These are phyloP conservation scores for Argyresthia albistria DNA, from an alignment of 2,888 invertebrate genomes.

Conservation along the genomic window DNA sequence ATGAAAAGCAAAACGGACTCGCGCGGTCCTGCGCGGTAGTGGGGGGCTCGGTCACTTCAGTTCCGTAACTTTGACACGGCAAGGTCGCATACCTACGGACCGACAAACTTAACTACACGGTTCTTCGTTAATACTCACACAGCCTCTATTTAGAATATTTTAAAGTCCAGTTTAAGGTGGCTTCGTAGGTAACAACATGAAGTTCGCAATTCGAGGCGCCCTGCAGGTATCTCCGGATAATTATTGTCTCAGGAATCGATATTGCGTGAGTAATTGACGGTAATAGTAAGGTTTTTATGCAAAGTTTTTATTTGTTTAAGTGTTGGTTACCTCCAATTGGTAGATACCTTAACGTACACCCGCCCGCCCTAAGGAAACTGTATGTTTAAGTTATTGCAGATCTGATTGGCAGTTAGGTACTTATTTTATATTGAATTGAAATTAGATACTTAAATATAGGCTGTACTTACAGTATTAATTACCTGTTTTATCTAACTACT, in stretches of 20 bases:
- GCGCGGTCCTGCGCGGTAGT: conserved; percentile 42
- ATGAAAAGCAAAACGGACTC: conserved; percentile 66
- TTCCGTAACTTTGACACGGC: conserved; percentile 71
- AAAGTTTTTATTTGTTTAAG: neutral
- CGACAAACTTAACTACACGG: neutral
- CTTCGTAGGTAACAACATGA: conserved; percentile 7
- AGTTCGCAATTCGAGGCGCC: conserved; percentile 26
- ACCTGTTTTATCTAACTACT: too few species aligned
- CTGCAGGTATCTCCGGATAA: conserved; percentile 17
- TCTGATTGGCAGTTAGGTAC: too few species aligned
- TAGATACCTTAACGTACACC: neutral
- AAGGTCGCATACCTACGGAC: conserved; percentile 57
- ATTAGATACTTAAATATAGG: too few species aligned
- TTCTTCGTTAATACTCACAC: neutral
- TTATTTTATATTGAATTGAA: too few species aligned
- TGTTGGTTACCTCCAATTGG: neutral
- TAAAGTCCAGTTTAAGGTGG: too few species aligned
- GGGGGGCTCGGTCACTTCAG: conserved; percentile 60
- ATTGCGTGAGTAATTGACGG: conserved; percentile 30
- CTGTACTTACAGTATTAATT: too few species aligned
- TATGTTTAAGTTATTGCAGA: neutral
- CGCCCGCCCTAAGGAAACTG: neutral
- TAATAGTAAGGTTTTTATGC: conserved; percentile 22
- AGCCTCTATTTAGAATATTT: too few species aligned
- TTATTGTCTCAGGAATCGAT: conserved; percentile 18